These are phyloP conservation scores for Drosophila serrata DNA, from an alignment of 1,140 invertebrate genomes.

Conservation along the genomic window DNA sequence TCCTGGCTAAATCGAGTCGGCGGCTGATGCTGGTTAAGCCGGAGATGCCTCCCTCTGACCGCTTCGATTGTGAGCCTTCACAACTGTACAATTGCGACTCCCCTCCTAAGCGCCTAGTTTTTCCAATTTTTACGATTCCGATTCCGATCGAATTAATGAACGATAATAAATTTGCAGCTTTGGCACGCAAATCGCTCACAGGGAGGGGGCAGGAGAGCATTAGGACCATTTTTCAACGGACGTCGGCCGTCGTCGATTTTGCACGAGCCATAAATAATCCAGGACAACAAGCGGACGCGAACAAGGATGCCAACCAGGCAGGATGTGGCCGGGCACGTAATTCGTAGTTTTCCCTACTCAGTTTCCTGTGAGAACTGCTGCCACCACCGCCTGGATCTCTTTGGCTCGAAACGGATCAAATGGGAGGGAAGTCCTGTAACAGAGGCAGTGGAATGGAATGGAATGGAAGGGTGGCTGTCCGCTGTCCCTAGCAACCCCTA, in stretches of 20 bases:
- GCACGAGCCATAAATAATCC: conserved; percentile 80
- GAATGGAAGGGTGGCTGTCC: conserved; percentile 40
- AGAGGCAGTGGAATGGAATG: conserved; percentile 16
- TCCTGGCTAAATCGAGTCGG: too few relatives aligned
- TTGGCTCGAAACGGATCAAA: conserved; percentile 61
- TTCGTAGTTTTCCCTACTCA: conserved; percentile 14
- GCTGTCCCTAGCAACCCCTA: conserved; percentile 64
- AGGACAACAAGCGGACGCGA: conserved; percentile 47
- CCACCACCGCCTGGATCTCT: conserved; percentile 23
- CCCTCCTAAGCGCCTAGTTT: background rate
- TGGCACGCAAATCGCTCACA: conserved; percentile 1
- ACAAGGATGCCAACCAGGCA: conserved; percentile 48
- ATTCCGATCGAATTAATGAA: conserved; percentile 67
- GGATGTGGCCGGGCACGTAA: conserved; percentile 73
- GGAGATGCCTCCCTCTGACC: background rate
- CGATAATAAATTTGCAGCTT: conserved; percentile 77
- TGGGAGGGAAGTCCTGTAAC: conserved; percentile 63
- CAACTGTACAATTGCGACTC: conserved; percentile 30
- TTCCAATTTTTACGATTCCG: conserved; percentile 17
- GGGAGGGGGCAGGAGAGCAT: conserved; percentile 24
- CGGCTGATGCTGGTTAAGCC: background rate
- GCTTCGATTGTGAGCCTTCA: background rate
- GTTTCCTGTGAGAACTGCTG: conserved; percentile 12
- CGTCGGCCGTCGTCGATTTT: conserved; percentile 56
- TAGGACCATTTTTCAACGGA: conserved; percentile 79